Percentiles rank a stretch among this genome's conserved stretches.
These are phyloP conservation scores for Gryllus longicercus DNA, from an alignment of 2,888 invertebrate species.

Conservation along the genomic window DNA sequence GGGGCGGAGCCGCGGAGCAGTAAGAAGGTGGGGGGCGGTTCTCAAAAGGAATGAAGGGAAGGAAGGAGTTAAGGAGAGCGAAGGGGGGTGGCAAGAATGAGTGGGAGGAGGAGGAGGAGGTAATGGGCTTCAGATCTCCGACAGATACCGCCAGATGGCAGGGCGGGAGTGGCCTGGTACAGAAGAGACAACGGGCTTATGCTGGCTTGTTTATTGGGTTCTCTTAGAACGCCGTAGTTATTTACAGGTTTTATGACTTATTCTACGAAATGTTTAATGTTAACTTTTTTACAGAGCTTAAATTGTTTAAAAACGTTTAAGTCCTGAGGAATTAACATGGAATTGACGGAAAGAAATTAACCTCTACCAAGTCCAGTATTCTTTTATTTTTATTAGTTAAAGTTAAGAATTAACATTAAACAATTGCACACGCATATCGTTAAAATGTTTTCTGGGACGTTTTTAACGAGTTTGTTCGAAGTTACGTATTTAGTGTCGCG, in stretches of 20 bases:
- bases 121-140: background rate
- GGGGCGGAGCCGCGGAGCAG: background rate
- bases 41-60: too few species aligned
- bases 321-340: constrained; percentile 10
- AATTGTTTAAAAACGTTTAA: background rate
- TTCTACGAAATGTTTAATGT: background rate
- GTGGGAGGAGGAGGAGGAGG: background rate
- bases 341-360: background rate
- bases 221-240: background rate
- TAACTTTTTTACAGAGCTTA: background rate
- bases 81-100: background rate
- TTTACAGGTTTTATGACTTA: background rate
- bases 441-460: background rate
- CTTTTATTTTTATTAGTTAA: background rate
- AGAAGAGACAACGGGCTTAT: background rate
- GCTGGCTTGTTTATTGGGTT: background rate
- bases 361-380: constrained; percentile 17
- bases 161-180: background rate
- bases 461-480: background rate
- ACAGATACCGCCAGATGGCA: background rate
- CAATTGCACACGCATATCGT: constrained; percentile 2
- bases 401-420: background rate
- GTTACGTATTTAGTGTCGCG: too few species aligned
- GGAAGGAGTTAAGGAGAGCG: too few species aligned
- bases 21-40: too few species aligned